These are phyloP conservation scores for Limnothrissa miodon DNA, from an alignment of 2,113 vertebrate species.

Conservation along the genomic window DNA sequence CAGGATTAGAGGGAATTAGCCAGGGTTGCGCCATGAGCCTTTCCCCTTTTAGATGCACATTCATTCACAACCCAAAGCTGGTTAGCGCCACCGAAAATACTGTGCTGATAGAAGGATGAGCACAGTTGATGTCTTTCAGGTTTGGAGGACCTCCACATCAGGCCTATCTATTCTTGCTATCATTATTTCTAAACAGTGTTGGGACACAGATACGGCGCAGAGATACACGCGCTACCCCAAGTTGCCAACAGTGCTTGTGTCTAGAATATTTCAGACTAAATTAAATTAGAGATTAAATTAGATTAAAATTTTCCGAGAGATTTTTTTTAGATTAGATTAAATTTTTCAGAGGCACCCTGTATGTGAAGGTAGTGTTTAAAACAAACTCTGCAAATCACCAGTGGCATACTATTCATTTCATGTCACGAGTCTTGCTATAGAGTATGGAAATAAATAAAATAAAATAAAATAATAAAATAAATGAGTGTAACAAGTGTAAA, in stretches of 20 bases:
- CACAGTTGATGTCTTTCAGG: neutral
- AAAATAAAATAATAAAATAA: no score
- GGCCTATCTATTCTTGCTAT: no score
- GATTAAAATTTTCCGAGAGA: no score
- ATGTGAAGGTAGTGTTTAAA: neutral
- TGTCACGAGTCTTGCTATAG: neutral
- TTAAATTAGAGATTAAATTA: no score
- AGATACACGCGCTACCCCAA: no score
- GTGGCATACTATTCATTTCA: neutral
- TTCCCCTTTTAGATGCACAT: constrained; percentile 71
- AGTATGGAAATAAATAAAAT: neutral
- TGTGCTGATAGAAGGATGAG: neutral
- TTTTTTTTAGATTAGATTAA: no score
- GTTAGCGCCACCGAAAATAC: constrained; percentile 45
- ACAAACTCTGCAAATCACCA: neutral
- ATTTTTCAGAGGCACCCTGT: neutral
- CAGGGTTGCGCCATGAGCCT: constrained; percentile 63
- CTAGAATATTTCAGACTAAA: no score
- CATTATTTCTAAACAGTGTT: neutral
- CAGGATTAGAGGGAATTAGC: constrained; percentile 76
- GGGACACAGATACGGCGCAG: no score
- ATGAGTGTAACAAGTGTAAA: constrained; percentile 26
- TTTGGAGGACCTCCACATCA: neutral
- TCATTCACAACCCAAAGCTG: constrained; percentile 64
- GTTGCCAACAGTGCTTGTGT: no score